Evolutionary conservation across 23 tunicate genomes (phyloP), one percentile per base, ranked within the genome.

Genomic region (Ascidia mentula): DNA sequence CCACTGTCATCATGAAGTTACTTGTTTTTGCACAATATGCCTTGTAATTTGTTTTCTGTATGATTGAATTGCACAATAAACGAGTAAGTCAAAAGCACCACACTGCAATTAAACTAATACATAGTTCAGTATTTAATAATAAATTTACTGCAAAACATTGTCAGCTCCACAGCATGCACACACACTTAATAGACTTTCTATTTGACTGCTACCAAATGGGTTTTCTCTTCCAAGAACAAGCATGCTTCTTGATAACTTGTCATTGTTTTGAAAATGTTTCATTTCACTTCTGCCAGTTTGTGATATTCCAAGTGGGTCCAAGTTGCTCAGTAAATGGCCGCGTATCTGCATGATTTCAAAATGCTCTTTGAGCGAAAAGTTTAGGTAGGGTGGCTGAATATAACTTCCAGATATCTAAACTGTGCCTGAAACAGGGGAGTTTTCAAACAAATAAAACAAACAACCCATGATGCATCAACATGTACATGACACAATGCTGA

Each of bases 301-400:
- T 8, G 88, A 77, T 65, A 96, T 84, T 28, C 77, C 85, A 26
- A 96, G 85, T 0, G 97, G 97, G 45, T 96, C 99, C 82, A 96
- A 46, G 69, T 92, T 76, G 73, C 91, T 85, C 73, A 82, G 59
- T 34, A 87, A 72, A 72, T 92, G 92, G n/a, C 99, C 99, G 34
- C 97, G 94, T 31, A 95, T 87, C 99, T 95, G 77, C 15, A 24
- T 38, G 37, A 72, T 37, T 71, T 74, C 22, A 38, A 53, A 53
- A 53, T 53, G 65, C 24, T 5, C 65, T 53, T 20, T 20, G 28
- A 53, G 65, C 4, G 53, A 15, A 42, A 42, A 42, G 12, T 15
- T 42, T 12, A 42, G 12, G 15, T 42, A 42, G 53, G 53, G 12
- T 42, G 12, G 12, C 53, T 42, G 15, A 42, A 42, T 12, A 42